Evolutionary conservation across 2,797 vertebrate species (phyloP).

Genomic region (Delichon dasypus): DNA sequence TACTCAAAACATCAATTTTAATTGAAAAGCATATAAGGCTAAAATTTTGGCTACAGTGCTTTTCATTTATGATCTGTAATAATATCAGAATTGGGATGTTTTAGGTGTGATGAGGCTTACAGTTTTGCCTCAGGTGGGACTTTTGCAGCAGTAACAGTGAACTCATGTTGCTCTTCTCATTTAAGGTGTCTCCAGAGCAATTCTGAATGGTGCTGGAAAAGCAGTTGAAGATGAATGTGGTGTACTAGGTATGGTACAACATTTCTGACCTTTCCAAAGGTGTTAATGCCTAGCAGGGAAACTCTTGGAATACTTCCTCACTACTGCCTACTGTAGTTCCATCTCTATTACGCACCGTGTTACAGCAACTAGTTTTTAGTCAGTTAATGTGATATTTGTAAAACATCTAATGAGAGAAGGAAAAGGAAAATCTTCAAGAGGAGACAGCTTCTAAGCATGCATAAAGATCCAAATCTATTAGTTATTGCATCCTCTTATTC

Average conservation of each 20-base stretch:
- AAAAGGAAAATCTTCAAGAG: background rate
- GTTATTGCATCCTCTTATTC: background rate
- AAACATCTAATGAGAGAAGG: background rate
- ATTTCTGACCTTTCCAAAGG: background rate
- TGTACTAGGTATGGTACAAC: conserved; percentile 70
- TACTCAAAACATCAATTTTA: background rate
- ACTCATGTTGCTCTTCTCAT: background rate
- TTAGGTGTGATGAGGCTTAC: background rate
- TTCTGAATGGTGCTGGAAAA: conserved; percentile 83
- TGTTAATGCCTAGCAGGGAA: background rate
- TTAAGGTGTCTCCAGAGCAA: conserved; percentile 89
- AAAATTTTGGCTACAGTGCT: background rate
- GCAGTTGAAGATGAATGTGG: conserved; percentile 78
- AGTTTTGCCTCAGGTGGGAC: background rate
- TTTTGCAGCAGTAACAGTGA: background rate
- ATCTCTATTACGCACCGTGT: background rate
- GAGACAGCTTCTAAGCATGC: background rate
- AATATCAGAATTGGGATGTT: background rate
- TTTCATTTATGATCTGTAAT: background rate
- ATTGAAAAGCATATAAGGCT: background rate
- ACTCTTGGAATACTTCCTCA: background rate
- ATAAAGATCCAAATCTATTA: background rate
- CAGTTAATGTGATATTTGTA: background rate
- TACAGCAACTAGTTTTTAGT: background rate
- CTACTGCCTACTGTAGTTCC: background rate